These are phyloP conservation scores for Drosophila erecta DNA, from an alignment of 1,140 invertebrate genomes.

Conservation along the genomic window DNA sequence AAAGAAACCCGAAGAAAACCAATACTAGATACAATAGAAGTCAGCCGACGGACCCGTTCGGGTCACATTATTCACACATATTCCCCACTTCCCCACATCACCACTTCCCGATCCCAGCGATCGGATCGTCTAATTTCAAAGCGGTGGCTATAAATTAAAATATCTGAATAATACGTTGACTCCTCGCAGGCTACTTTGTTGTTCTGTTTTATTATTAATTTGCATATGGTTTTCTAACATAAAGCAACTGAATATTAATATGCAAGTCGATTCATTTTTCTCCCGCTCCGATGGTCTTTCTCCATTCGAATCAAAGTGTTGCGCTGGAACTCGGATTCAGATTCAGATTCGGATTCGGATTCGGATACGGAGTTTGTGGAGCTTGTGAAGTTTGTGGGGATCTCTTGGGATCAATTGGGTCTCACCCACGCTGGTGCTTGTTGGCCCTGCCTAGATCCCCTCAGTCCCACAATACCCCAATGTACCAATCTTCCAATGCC, in stretches of 20 bases:
- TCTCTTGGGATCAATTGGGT: constrained; percentile 9
- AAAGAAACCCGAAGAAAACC: constrained; percentile 29
- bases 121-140: constrained; percentile 72
- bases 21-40: constrained; percentile 50
- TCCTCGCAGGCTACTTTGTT: constrained; percentile 36
- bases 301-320: constrained; percentile 9
- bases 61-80: constrained; percentile 79
- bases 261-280: constrained; percentile 66
- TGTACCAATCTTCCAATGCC: constrained; percentile 34
- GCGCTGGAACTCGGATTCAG: background rate
- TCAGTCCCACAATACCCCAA: constrained; percentile 15
- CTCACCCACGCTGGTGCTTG: constrained; percentile 24
- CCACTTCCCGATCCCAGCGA: background rate
- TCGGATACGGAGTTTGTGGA: background rate
- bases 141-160: constrained; percentile 79
- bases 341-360: constrained; percentile 1
- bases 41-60: constrained; percentile 56
- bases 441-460: constrained; percentile 28
- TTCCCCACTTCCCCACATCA: constrained; percentile 9
- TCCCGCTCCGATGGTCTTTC: constrained; percentile 11
- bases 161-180: constrained; percentile 61
- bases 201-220: constrained; percentile 64
- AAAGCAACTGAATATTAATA: constrained; percentile 60
- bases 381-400: constrained; percentile 3
- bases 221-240: constrained; percentile 55